Base-by-base conservation (phyloP, 2,797 vertebrate genomes). In the Propithecus perrieri region DNA sequence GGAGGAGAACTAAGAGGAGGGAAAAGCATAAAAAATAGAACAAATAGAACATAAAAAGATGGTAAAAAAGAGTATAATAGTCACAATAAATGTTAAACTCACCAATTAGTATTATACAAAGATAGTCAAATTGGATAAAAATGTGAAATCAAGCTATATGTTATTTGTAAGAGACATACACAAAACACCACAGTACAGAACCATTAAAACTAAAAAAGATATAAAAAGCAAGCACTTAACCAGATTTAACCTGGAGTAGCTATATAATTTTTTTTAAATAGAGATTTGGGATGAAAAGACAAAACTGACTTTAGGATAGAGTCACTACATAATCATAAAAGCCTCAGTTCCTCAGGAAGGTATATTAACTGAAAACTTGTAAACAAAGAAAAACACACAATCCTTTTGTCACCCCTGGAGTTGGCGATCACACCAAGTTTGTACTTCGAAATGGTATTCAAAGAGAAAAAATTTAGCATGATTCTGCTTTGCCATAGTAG, bases 1-100 rank as follows among this genome's bases (percentile, higher is more conserved):
- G 3, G 10, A 65, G 5, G 28, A 80, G 74, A 63, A 38, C 46
- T n/a, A 35, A 94, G 18, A 89, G 15, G 11, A 43, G n/a, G 24
- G 22, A 7, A 38, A 80, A 69, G n/a, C n/a, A 89, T 7, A 75
- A 75, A 35, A 95, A 87, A 74, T 30, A 7, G 24, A 84, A 69
- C 3, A 43, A 96, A n/a, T n/a, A 74, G 50, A 79, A 81, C 74
- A 46, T 14, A 20, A 22, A 43, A 86, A 41, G 3, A 50, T 46
- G 15, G 50, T 57, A 38, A 79, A 75, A 59, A 88, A 91, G 71
- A 43, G n/a, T 26, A 55, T 79, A 76, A 74, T 53, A 84, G 59
- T 53, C 80, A 72, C 46, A 46, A 67, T 71, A 85, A 96, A 93
- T 50, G 20, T 83, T 72, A 83, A 92, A 72, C 5, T 96, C 38